A percentile compares a stretch with the other conserved stretches of the same genome.
These are phyloP conservation scores for Corvus moneduloides DNA, from an alignment of 2,113 vertebrate species.

Conservation along the genomic window DNA sequence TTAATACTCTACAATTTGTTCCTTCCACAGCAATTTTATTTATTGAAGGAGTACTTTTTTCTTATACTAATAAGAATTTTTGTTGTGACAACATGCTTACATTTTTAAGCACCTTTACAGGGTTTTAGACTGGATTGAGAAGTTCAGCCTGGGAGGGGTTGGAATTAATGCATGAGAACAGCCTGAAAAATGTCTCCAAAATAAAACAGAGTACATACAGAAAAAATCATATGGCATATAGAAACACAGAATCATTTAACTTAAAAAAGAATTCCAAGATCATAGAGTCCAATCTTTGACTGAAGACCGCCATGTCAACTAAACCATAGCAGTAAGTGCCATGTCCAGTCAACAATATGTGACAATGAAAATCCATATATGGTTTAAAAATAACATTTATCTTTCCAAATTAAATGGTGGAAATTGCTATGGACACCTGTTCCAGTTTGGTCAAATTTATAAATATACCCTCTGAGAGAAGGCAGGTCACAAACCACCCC, in stretches of 20 bases:
- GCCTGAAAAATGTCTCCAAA: not conserved
- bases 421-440: not conserved
- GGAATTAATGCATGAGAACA: not conserved
- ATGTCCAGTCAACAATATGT: not conserved
- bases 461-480: too few relatives aligned
- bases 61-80: not conserved
- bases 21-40: not conserved
- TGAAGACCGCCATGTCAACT: not conserved
- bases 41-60: not conserved
- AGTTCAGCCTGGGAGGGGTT: not conserved
- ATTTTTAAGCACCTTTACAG: not conserved
- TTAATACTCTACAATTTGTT: not conserved
- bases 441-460: too few relatives aligned
- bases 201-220: not conserved
- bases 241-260: not conserved
- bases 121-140: not conserved
- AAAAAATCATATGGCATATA: not conserved
- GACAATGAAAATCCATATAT: not conserved
- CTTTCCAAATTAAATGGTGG: not conserved
- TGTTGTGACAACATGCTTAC: not conserved
- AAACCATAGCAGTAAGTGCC: not conserved
- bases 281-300: not conserved
- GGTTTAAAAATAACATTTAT: not conserved
- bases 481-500: too few relatives aligned
- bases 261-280: not conserved